Conservation (phyloP, 2,888 invertebrate species). For the Eupithecia subfuscata region DNA sequence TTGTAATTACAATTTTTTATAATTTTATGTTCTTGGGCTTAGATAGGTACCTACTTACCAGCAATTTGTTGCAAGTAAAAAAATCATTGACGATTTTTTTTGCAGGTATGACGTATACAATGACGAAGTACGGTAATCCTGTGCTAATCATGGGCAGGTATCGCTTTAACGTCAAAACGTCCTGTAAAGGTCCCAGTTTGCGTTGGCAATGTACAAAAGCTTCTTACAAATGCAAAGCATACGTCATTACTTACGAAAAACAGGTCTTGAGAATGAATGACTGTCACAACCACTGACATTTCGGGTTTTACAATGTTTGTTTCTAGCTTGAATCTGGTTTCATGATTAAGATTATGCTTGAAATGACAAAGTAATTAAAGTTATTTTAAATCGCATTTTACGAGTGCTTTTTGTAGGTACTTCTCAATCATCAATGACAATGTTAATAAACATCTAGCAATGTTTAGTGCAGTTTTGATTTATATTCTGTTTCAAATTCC, state of each 20-base stretch:
- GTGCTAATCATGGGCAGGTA: conserved; percentile 11
- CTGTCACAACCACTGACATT: not conserved
- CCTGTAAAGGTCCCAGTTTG: conserved; percentile 43
- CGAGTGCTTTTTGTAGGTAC: not conserved
- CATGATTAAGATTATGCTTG: not conserved
- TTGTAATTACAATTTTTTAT: too few relatives aligned
- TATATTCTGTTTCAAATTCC: not conserved
- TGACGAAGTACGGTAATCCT: not conserved
- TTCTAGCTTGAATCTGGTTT: not conserved
- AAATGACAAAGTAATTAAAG: not conserved
- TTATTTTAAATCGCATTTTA: not conserved
- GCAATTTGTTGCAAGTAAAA: too few relatives aligned
- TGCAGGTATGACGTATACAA: not conserved
- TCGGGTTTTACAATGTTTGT: not conserved
- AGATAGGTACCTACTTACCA: too few relatives aligned
- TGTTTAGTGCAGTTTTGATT: not conserved
- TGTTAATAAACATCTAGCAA: not conserved
- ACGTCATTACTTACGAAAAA: conserved; percentile 50
- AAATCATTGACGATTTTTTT: not conserved
- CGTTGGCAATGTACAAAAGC: conserved; percentile 51
- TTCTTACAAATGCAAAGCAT: conserved; percentile 52
- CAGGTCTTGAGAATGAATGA: not conserved
- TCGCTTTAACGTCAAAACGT: conserved; percentile 1
- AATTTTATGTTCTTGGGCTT: too few relatives aligned
- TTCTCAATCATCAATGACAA: not conserved